phyloP scores from a whole-genome alignment of 2,113 vertebrate genomes.

The Ochotona curzoniae region DNA sequence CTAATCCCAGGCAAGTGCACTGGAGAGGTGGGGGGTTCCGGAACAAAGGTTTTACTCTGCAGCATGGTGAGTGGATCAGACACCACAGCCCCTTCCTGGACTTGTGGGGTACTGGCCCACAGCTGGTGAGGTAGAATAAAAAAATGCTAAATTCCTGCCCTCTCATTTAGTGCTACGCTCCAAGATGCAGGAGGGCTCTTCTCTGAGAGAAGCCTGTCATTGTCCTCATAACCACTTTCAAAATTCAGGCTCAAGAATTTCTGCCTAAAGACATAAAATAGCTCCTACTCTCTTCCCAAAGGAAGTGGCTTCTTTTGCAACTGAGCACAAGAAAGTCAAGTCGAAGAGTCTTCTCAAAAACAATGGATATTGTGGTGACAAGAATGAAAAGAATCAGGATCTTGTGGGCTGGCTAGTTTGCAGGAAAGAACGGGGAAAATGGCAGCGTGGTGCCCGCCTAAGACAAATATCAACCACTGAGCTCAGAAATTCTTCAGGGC shows the following conservation, averaged over 20 bases:
- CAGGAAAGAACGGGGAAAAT: background rate
- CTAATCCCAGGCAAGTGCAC: background rate
- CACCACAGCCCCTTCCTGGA: background rate
- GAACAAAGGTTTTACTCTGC: background rate
- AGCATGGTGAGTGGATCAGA: background rate
- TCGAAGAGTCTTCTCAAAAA: background rate
- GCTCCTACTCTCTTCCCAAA: background rate
- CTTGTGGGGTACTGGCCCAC: background rate
- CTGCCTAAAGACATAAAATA: background rate
- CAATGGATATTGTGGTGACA: background rate
- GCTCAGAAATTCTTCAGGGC: background rate
- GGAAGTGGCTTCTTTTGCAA: background rate
- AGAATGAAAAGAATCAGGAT: background rate
- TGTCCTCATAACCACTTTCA: background rate
- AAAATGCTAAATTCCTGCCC: background rate
- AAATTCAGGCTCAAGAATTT: constrained; percentile 23
- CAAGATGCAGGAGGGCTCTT: background rate
- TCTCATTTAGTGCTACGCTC: background rate
- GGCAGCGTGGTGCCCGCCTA: background rate
- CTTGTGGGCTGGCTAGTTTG: background rate
- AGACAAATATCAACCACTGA: background rate
- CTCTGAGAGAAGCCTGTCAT: background rate
- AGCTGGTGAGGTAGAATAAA: background rate
- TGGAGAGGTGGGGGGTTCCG: background rate
- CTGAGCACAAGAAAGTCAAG: background rate